Conservation (phyloP, 1,140 invertebrate genomes). For the Camponotus pennsylvanicus region DNA sequence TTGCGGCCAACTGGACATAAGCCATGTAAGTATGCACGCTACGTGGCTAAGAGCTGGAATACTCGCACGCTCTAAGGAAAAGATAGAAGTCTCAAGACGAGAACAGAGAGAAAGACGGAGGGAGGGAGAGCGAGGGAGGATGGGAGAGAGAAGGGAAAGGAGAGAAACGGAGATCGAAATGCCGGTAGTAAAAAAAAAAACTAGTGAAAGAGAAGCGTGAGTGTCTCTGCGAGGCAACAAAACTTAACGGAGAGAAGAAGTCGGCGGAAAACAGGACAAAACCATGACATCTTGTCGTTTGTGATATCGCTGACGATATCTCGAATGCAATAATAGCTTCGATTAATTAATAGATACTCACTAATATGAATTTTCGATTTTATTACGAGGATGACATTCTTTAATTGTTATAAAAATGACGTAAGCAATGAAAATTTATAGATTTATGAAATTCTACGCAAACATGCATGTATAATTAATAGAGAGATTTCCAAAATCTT, state of each 20-base stretch:
- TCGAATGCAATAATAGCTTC: not conserved
- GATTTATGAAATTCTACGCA: too few species aligned
- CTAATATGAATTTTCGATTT: too few species aligned
- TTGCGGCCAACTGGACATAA: constrained; percentile 73
- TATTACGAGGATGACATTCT: too few species aligned
- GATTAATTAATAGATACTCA: not conserved
- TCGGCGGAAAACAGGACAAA: constrained; percentile 45
- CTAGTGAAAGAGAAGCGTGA: not conserved
- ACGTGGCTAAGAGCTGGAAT: constrained; percentile 75
- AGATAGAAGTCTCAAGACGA: constrained; percentile 68
- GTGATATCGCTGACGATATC: not conserved
- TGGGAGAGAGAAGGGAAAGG: not conserved
- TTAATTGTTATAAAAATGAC: too few species aligned
- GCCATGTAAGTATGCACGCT: constrained; percentile 74
- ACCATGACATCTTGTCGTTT: constrained; percentile 70
- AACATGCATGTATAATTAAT: not conserved
- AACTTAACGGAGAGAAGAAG: constrained; percentile 32
- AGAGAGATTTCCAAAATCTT: not conserved
- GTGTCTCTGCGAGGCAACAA: not conserved
- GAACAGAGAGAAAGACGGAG: constrained; percentile 51
- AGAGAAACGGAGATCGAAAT: constrained; percentile 28
- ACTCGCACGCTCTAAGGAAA: constrained; percentile 74
- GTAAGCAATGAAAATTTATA: too few species aligned
- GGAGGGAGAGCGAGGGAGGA: not conserved
- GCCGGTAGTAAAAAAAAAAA: not conserved